phyloP scores from a whole-genome alignment of 2,888 invertebrate genomes.

The Microctonus brassicae region DNA sequence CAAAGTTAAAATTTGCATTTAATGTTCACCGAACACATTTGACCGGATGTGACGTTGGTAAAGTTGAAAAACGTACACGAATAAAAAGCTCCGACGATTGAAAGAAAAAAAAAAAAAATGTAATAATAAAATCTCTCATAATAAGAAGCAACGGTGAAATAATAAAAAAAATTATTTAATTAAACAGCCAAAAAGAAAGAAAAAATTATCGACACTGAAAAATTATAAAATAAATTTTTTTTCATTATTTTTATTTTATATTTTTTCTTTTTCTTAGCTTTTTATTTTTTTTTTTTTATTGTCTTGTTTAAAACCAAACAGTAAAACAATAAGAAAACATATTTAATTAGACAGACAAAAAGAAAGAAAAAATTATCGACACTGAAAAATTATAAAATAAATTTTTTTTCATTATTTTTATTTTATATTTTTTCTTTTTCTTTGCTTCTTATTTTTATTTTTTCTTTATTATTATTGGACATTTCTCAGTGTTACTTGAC shows the following conservation, averaged over 20 bases:
- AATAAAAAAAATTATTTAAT: too few relatives aligned
- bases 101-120: neutral
- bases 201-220: neutral
- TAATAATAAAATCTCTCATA: neutral
- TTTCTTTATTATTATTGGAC: too few relatives aligned
- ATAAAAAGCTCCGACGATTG: neutral
- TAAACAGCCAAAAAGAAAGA: neutral
- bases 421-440: neutral
- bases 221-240: neutral
- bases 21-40: slow-evolving; percentile 51
- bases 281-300: too few relatives aligned
- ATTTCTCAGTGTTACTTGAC: neutral
- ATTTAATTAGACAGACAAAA: too few relatives aligned
- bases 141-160: neutral
- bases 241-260: too few relatives aligned
- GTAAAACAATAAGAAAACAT: too few relatives aligned
- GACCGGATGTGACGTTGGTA: slow-evolving; percentile 24
- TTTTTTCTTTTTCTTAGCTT: too few relatives aligned
- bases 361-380: neutral
- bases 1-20: slow-evolving; percentile 58
- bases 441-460: neutral
- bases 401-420: neutral
- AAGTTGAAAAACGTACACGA: neutral
- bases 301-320: neutral
- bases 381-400: neutral